These are phyloP conservation scores for Atta cephalotes DNA, from an alignment of 1,140 invertebrate species.

Conservation along the genomic window DNA sequence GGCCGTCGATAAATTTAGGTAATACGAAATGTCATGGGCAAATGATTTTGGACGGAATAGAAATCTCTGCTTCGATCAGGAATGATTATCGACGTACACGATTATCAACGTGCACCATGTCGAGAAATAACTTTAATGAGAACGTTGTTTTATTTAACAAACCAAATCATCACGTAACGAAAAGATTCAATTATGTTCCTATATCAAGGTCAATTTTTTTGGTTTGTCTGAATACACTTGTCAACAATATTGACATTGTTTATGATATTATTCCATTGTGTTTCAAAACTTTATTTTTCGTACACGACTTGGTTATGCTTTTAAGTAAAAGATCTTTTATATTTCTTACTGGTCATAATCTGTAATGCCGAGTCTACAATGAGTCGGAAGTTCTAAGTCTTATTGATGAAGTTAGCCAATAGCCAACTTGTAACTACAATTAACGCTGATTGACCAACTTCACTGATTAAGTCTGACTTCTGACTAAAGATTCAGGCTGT, in stretches of 20 bases:
- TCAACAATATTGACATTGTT: conserved; percentile 30
- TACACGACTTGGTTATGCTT: neutral
- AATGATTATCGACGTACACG: neutral
- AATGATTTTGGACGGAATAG: neutral
- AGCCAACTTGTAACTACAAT: too few species aligned
- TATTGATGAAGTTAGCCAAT: too few species aligned
- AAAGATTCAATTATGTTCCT: conserved; percentile 11
- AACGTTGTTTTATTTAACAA: neutral
- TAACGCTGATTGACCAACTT: too few species aligned
- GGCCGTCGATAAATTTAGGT: conserved; percentile 22
- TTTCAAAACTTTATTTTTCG: conserved; percentile 37
- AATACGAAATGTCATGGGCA: neutral
- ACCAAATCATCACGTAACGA: too few species aligned
- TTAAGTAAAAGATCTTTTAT: too few species aligned
- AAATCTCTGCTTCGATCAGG: neutral
- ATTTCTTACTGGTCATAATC: too few species aligned
- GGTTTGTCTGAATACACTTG: neutral
- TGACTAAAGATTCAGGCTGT: too few species aligned
- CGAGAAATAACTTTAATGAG: conserved; percentile 9
- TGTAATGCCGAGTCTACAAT: too few species aligned
- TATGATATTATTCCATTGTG: neutral
- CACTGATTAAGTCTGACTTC: too few species aligned
- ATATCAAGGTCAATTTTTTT: conserved; percentile 27
- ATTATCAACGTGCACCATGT: too few species aligned
- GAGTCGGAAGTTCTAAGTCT: too few species aligned